These are phyloP conservation scores for Silurus aristotelis DNA, from an alignment of 2,797 vertebrate species.

Conservation along the genomic window DNA sequence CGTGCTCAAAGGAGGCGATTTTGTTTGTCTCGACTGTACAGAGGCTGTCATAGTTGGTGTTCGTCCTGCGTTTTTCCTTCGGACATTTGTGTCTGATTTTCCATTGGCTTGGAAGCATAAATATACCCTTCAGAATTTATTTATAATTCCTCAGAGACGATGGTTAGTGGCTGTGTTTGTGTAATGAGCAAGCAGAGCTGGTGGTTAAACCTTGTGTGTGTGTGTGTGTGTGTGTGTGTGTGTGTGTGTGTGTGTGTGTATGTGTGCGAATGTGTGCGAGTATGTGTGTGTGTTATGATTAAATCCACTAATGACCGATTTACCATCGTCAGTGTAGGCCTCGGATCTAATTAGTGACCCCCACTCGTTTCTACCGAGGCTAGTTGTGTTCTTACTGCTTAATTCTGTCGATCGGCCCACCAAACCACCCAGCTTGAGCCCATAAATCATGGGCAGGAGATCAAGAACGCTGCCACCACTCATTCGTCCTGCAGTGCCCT, in stretches of 20 bases:
- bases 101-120: slow-evolving; percentile 17
- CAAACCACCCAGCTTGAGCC: slow-evolving; percentile 58
- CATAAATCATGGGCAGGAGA: slow-evolving; percentile 60
- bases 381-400: slow-evolving; percentile 49
- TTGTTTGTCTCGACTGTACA: slow-evolving; percentile 61
- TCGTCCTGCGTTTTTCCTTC: slow-evolving; percentile 33
- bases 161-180: slow-evolving; percentile 41
- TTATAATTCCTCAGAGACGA: slow-evolving; percentile 36
- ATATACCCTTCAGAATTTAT: slow-evolving; percentile 34
- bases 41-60: slow-evolving; percentile 44
- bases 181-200: slow-evolving; percentile 34
- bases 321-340: slow-evolving; percentile 35
- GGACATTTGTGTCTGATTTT: slow-evolving; percentile 34
- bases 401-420: slow-evolving; percentile 53
- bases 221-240: background rate
- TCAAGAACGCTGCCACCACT: slow-evolving; percentile 38
- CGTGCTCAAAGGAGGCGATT: slow-evolving; percentile 68
- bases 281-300: slow-evolving; percentile 35
- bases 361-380: slow-evolving; percentile 32
- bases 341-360: slow-evolving; percentile 52
- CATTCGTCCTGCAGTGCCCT: background rate
- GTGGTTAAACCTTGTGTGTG: slow-evolving; percentile 21
- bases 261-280: background rate
- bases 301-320: slow-evolving; percentile 51
- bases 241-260: slow-evolving; percentile 10